These are phyloP conservation scores for Cephalopterus ornatus DNA, from an alignment of 2,113 vertebrate genomes.

Conservation along the genomic window DNA sequence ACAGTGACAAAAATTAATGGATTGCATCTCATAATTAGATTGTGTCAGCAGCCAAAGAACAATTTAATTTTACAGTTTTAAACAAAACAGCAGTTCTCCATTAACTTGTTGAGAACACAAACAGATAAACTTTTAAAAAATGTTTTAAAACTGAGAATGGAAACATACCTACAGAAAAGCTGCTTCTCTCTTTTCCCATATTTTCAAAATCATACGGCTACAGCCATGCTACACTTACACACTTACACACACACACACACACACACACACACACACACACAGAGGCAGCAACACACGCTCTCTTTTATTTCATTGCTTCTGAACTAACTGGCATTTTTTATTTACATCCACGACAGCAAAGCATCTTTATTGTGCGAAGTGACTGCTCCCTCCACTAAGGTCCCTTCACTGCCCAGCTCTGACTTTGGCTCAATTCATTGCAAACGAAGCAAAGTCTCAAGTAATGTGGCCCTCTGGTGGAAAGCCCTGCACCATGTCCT, in stretches of 20 bases:
- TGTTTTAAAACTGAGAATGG: background rate
- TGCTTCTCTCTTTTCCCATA: background rate
- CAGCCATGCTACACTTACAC: background rate
- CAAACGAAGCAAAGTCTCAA: conserved; percentile 75
- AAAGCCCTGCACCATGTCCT: conserved; percentile 72
- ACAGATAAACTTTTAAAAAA: background rate
- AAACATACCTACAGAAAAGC: conserved; percentile 12
- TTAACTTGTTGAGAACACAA: background rate
- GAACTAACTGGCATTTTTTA: conserved; percentile 8
- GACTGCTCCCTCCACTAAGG: conserved; percentile 62
- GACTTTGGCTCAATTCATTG: conserved; percentile 73
- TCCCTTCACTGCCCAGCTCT: conserved; percentile 69
- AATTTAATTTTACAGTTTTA: background rate
- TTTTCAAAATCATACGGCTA: background rate
- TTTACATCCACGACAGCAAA: conserved; percentile 40
- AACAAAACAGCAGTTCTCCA: background rate
- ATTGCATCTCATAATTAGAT: background rate
- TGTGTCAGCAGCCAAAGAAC: background rate
- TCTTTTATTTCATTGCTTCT: background rate
- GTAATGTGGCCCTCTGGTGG: conserved; percentile 98
- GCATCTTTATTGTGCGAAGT: conserved; percentile 64
- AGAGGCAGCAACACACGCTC: background rate
- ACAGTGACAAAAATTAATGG: conserved; percentile 22
- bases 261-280: background rate
- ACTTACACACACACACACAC: background rate